These are phyloP conservation scores for Erebia palarica DNA, from an alignment of 2,888 invertebrate genomes.

Conservation along the genomic window DNA sequence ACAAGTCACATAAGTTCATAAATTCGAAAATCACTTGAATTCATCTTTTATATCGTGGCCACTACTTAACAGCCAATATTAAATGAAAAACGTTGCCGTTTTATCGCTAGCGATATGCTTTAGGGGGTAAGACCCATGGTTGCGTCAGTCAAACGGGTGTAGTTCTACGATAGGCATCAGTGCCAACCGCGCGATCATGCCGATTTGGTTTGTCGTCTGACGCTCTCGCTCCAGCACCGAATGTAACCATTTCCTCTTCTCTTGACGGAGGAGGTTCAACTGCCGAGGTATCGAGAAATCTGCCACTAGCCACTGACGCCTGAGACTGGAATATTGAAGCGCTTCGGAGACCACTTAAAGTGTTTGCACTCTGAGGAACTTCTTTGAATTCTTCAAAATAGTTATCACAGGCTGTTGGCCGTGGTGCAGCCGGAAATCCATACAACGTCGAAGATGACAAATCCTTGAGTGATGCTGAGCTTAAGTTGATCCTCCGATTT, in stretches of 20 bases:
- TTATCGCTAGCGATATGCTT: slow-evolving; percentile 79
- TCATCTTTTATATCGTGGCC: slow-evolving; percentile 25
- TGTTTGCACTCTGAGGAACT: slow-evolving; percentile 79
- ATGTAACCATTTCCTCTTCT: slow-evolving; percentile 88
- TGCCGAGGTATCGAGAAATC: slow-evolving; percentile 86
- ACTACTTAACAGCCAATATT: slow-evolving; percentile 18
- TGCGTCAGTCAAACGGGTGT: slow-evolving; percentile 80
- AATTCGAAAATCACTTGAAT: slow-evolving; percentile 67
- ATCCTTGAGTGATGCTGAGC: slow-evolving; percentile 83
- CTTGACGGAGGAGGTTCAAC: slow-evolving; percentile 84
- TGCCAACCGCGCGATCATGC: slow-evolving; percentile 75
- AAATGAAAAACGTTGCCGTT: slow-evolving; percentile 38
- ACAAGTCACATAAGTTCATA: slow-evolving; percentile 68
- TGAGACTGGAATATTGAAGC: slow-evolving; percentile 79
- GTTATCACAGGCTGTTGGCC: slow-evolving; percentile 84
- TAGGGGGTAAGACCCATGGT: slow-evolving; percentile 55
- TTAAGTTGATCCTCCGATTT: slow-evolving; percentile 75
- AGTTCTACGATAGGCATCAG: slow-evolving; percentile 82
- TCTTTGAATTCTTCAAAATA: slow-evolving; percentile 82
- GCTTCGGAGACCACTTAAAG: slow-evolving; percentile 72
- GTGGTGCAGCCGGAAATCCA: slow-evolving; percentile 85
- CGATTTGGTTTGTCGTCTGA: slow-evolving; percentile 61
- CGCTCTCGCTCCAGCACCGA: slow-evolving; percentile 83
- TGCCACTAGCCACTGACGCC: slow-evolving; percentile 85
- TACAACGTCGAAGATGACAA: slow-evolving; percentile 81